phyloP scores from a whole-genome alignment of 2,888 invertebrate species.

The Lissocephala sabroskyi region DNA sequence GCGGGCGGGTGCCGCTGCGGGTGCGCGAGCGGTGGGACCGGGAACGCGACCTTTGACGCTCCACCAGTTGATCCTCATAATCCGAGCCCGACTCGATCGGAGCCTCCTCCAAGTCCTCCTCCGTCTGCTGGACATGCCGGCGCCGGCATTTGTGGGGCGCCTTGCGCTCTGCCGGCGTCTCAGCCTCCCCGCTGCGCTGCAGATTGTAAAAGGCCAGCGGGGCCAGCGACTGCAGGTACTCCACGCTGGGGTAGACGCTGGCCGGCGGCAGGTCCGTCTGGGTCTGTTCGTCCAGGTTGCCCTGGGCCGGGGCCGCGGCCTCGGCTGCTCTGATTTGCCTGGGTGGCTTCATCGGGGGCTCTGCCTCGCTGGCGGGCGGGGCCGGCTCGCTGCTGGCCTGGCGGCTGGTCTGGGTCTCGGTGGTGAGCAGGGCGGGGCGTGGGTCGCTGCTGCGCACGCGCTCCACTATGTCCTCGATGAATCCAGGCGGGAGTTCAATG shows the following conservation, averaged over 20 bases:
- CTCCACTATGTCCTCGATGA: slow-evolving; percentile 79
- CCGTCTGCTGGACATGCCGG: slow-evolving; percentile 72
- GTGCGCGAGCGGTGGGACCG: slow-evolving; percentile 68
- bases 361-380: slow-evolving; percentile 34
- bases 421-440: slow-evolving; percentile 51
- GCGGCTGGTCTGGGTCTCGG: slow-evolving; percentile 72
- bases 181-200: slow-evolving; percentile 70
- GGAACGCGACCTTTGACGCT: slow-evolving; percentile 72
- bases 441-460: slow-evolving; percentile 69
- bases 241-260: slow-evolving; percentile 71
- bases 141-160: slow-evolving; percentile 74
- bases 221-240: slow-evolving; percentile 75
- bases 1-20: slow-evolving; percentile 71
- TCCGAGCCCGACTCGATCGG: slow-evolving; percentile 40
- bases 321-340: slow-evolving; percentile 45
- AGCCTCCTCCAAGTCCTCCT: slow-evolving; percentile 28
- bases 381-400: slow-evolving; percentile 58
- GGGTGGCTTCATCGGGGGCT: slow-evolving; percentile 61
- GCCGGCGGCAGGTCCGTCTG: slow-evolving; percentile 72
- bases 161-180: slow-evolving; percentile 46
- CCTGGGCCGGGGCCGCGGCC: slow-evolving; percentile 13
- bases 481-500: slow-evolving; percentile 79
- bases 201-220: slow-evolving; percentile 74
- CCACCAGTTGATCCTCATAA: slow-evolving; percentile 74
- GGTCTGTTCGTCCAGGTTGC: slow-evolving; percentile 63